Evolutionary conservation across 2,113 vertebrate species (phyloP).

Genomic region (Dunckerocampus dactyliophorus): DNA sequence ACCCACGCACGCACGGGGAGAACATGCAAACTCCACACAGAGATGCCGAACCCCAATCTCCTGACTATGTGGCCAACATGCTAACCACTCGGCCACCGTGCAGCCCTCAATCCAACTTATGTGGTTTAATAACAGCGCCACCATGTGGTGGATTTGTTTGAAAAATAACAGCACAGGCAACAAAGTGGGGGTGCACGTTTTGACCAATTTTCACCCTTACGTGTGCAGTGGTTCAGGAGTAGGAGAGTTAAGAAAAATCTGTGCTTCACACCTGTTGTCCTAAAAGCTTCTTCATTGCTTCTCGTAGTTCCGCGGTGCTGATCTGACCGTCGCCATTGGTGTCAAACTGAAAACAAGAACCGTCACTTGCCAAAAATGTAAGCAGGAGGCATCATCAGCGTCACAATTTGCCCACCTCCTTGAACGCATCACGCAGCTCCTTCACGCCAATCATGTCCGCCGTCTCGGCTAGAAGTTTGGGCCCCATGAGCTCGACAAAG

Average conservation of each 20-base stretch:
- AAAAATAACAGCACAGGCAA: too few species aligned
- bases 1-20: too few species aligned
- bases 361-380: background rate
- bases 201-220: background rate
- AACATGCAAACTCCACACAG: too few species aligned
- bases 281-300: slow-evolving; percentile 96
- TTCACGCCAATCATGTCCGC: slow-evolving; percentile 99
- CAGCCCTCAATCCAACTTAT: too few species aligned
- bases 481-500: slow-evolving; percentile 98
- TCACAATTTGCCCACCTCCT: slow-evolving; percentile 79
- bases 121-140: too few species aligned
- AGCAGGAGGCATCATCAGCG: background rate
- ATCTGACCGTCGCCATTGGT: slow-evolving; percentile 95
- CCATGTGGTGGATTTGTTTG: too few species aligned
- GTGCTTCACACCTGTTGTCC: slow-evolving; percentile 82
- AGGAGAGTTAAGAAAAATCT: background rate
- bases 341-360: slow-evolving; percentile 80
- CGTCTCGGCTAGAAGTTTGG: slow-evolving; percentile 95
- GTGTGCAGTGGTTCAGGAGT: background rate
- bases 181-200: background rate
- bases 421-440: slow-evolving; percentile 93
- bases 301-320: slow-evolving; percentile 90
- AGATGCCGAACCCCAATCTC: too few species aligned
- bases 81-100: too few species aligned
- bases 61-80: too few species aligned